Evolutionary conservation across 2,888 invertebrate genomes (phyloP).

Genomic region (Altica lythri): DNA sequence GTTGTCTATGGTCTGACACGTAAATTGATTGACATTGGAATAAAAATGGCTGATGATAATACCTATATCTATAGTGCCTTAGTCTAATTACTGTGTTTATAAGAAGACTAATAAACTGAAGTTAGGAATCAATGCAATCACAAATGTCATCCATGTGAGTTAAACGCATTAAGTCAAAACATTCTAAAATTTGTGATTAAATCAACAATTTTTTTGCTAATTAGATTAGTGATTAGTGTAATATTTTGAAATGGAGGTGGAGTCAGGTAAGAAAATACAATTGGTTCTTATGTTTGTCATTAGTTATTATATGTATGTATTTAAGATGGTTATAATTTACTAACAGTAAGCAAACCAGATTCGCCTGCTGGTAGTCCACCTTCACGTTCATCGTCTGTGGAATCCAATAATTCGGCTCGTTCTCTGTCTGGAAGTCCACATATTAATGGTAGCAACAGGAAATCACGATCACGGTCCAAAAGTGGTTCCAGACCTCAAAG

Average conservation of each 20-base stretch:
- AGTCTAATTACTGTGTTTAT: no score
- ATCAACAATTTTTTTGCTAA: no score
- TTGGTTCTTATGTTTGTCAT: neutral
- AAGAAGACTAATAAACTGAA: no score
- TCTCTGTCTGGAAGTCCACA: constrained; percentile 30
- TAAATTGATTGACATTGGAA: no score
- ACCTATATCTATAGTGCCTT: no score
- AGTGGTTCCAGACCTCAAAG: constrained; percentile 43
- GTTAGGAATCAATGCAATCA: no score
- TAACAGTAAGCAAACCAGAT: constrained; percentile 22
- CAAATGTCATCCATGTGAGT: no score
- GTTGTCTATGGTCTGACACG: no score
- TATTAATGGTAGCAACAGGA: constrained; percentile 35
- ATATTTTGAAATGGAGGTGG: constrained; percentile 35
- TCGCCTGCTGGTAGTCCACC: constrained; percentile 32
- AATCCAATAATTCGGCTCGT: constrained; percentile 39
- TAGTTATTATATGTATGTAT: constrained; percentile 10
- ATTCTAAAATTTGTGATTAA: no score
- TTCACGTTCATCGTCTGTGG: constrained; percentile 45
- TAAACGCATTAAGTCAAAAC: no score
- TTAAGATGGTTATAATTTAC: constrained; percentile 32
- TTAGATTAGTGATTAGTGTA: neutral
- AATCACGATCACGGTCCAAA: constrained; percentile 38
- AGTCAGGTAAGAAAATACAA: constrained; percentile 33
- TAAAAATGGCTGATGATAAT: no score